Evolutionary conservation across 2,113 vertebrate genomes (phyloP), one percentile per base, ranked within the genome.

Genomic region (Dipodomys spectabilis): DNA sequence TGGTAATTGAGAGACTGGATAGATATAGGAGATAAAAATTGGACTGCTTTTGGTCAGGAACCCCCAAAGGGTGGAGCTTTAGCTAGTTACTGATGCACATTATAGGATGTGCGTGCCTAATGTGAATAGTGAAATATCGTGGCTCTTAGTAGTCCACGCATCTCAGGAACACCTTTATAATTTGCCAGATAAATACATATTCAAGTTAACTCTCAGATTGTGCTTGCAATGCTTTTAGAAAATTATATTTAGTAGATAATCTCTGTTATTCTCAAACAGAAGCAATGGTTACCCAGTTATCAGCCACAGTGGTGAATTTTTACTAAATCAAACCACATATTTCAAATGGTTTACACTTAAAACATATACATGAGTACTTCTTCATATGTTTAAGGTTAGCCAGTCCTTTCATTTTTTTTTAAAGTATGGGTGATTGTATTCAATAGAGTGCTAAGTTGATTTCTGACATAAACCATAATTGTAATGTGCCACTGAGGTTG

Each of bases 161-260:
- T 85, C n/a, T 64, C 62, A 96, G 62, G 57, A 92, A 49, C 18
- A 57, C 83, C 45, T 95, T 88, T 75, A 82, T 30, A 93, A 57
- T 28, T 44, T 94, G 45, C 35, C 49, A 90, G 60, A 45, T 93
- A 90, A 91, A 88, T n/a, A 88, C 13, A 11, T 62, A 79, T 9
- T 85, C 86, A 86, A 89, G 23, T 87, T 93, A 79, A 64, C 78
- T 87, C 45, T 96, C 83, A 67, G 27, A 18, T 13, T 71, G 19
- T 82, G 53, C 60, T 90, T 92, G 73, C 79, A 25, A 60, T 92
- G 44, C 25, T 91, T 83, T 81, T 53, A 88, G 39, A 39, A 91
- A 88, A 88, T 23, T 39, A 45, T 91, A 49, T 60, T 27, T 25
- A 80, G 2, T 91, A 74, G 67, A 32, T 73, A 88, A 77, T 77